Evolutionary conservation across 1,140 invertebrate genomes (phyloP).

Genomic region (Parasteatoda tepidariorum): DNA sequence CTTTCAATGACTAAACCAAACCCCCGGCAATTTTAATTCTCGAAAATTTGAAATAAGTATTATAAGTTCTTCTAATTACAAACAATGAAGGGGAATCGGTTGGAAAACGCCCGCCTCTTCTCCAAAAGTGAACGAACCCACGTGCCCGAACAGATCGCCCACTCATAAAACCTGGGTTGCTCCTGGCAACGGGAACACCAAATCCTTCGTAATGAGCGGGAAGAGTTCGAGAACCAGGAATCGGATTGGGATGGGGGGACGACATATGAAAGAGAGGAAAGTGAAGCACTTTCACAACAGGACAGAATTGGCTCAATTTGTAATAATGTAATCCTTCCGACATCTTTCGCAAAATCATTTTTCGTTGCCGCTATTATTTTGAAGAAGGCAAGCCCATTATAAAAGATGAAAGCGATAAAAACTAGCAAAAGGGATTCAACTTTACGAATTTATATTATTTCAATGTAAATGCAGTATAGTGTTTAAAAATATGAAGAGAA

Average conservation of each 20-base stretch:
- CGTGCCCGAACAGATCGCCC: background rate
- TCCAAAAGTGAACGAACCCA: background rate
- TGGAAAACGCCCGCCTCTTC: background rate
- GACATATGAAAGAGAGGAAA: background rate
- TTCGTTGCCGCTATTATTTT: background rate
- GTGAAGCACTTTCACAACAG: background rate
- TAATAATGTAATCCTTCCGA: background rate
- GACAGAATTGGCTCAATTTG: background rate
- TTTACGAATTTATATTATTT: too few species aligned
- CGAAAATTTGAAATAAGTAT: too few species aligned
- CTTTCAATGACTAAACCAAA: too few species aligned
- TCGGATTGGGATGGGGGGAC: background rate
- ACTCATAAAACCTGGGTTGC: slow-evolving; percentile 7
- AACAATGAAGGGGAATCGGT: background rate
- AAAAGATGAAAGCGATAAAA: too few species aligned
- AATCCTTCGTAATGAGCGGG: background rate
- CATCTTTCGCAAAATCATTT: background rate
- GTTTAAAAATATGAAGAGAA: too few species aligned
- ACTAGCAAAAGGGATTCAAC: too few species aligned
- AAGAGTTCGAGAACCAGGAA: background rate
- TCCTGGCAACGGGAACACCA: slow-evolving; percentile 1
- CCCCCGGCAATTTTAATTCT: too few species aligned
- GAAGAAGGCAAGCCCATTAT: background rate
- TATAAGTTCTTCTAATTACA: background rate
- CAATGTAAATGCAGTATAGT: too few species aligned